A percentile compares a stretch with the other conserved stretches of the same genome.
These are phyloP conservation scores for Trichacis sp. DNA, from an alignment of 2,888 invertebrate genomes.

Conservation along the genomic window DNA sequence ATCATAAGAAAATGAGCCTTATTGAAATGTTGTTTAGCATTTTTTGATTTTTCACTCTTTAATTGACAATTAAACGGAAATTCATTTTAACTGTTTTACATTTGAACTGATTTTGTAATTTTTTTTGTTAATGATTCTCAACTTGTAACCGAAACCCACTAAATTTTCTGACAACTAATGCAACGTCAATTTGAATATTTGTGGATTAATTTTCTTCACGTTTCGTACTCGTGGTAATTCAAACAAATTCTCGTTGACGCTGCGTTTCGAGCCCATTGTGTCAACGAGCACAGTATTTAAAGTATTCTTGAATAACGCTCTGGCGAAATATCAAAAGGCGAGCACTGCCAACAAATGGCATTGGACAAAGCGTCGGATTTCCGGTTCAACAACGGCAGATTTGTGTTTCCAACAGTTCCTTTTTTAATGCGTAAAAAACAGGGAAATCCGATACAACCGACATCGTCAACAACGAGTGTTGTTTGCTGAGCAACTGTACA, in stretches of 20 bases:
- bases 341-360: neutral
- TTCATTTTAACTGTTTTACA: too few species aligned
- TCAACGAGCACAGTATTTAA: neutral
- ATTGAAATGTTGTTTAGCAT: too few species aligned
- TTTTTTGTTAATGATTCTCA: too few species aligned
- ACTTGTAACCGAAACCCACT: too few species aligned
- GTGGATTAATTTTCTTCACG: too few species aligned
- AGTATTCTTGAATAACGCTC: neutral
- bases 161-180: too few species aligned
- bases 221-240: neutral
- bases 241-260: neutral
- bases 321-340: neutral
- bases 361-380: constrained; percentile 1
- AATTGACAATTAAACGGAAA: too few species aligned
- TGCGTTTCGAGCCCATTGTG: neutral
- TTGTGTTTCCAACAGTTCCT: neutral
- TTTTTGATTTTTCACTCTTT: too few species aligned
- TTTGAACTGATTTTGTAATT: too few species aligned
- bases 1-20: too few species aligned
- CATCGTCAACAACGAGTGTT: neutral
- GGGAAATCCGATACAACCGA: neutral
- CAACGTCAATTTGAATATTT: too few species aligned
- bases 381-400: neutral
- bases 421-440: neutral
- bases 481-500: neutral